Percentiles rank a stretch among this genome's conserved stretches.
phyloP scores from a whole-genome alignment of 2,888 invertebrate genomes.

The Oscheius sp. region DNA sequence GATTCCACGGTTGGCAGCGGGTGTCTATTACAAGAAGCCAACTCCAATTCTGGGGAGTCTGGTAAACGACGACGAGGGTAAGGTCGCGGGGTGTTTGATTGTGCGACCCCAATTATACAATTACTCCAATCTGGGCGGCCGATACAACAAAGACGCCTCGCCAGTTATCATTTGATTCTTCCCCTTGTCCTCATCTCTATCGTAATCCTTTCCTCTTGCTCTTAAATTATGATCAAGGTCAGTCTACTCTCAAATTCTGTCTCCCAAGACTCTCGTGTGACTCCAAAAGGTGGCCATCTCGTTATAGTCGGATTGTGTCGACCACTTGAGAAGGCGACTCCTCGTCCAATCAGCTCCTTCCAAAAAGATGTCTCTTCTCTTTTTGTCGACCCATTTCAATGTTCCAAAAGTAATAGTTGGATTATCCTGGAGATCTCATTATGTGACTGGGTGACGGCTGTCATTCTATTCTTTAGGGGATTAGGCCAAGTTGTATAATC shows the following conservation, averaged over 20 bases:
- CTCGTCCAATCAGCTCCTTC: constrained; percentile 24
- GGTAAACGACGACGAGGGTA: constrained; percentile 17
- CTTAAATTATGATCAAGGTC: not conserved
- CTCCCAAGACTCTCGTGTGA: constrained; percentile 2
- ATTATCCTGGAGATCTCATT: constrained; percentile 12
- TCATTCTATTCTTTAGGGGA: constrained; percentile 13
- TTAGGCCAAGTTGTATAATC: not conserved
- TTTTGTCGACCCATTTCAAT: not conserved
- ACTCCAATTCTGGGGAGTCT: constrained; percentile 33
- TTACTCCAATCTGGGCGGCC: constrained; percentile 31
- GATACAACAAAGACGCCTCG: constrained; percentile 15
- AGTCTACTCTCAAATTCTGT: not conserved
- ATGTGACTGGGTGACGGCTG: constrained; percentile 6
- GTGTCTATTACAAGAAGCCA: constrained; percentile 38
- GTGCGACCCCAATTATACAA: constrained; percentile 35
- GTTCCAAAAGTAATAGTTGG: not conserved
- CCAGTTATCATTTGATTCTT: not conserved
- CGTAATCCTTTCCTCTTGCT: not conserved
- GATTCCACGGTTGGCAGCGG: constrained; percentile 35
- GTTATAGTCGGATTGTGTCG: constrained; percentile 30
- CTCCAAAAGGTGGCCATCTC: constrained; percentile 4
- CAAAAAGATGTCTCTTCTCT: not conserved
- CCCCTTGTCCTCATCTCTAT: not conserved
- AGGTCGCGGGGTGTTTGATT: constrained; percentile 3
- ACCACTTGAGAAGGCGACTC: constrained; percentile 19